Evolutionary conservation across 2,113 vertebrate species (phyloP), one percentile per base, ranked within the genome.

Genomic region (Hoplias malabaricus): DNA sequence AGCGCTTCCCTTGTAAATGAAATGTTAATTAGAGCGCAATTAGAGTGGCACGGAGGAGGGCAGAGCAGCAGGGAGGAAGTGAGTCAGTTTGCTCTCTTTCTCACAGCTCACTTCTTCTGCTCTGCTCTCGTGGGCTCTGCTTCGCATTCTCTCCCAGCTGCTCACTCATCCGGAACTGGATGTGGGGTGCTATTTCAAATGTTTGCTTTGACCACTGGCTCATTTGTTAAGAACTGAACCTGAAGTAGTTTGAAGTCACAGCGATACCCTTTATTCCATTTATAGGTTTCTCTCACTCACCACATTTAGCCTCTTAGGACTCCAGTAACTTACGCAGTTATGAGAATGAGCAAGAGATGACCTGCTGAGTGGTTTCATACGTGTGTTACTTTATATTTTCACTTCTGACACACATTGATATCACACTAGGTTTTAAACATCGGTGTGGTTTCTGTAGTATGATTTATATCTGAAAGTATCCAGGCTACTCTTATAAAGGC

Each of bases 21-120:
- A 87, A 90, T 91, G 90, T 89, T 90, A 90, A 91, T 93, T 90
- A 89, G 87, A 90, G 85, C 69, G 79, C 89, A 90, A 91, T 92
- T 90, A 90, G 84, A 72, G 2, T 23, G 69, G 79, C 78, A 23
- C 79, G 74, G 82, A 72, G 81, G 73, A 78, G 77, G 57, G 77
- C 25, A 69, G 21, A 75, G 40, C 57, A 42, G 5, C 1, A 46
- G 56, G 69, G 65, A 73, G 31, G 46, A 34, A 79, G 42, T 71
- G 25, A 76, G 42, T 71, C 29, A 66, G 69, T 63, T 74, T 71
- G 36, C 25, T 71, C 67, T 56, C 36, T 77, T n/a, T 7, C 13
- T 38, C 61, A 48, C 21, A 36, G 69, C 14, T 38, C 46, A 33
- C 12, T 59, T 69, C 53, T 79, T 61, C 36, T 56, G 14, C 23